These are phyloP conservation scores for Rambutsinella grinnellia DNA, from an alignment of 2,888 invertebrate species.

Conservation along the genomic window DNA sequence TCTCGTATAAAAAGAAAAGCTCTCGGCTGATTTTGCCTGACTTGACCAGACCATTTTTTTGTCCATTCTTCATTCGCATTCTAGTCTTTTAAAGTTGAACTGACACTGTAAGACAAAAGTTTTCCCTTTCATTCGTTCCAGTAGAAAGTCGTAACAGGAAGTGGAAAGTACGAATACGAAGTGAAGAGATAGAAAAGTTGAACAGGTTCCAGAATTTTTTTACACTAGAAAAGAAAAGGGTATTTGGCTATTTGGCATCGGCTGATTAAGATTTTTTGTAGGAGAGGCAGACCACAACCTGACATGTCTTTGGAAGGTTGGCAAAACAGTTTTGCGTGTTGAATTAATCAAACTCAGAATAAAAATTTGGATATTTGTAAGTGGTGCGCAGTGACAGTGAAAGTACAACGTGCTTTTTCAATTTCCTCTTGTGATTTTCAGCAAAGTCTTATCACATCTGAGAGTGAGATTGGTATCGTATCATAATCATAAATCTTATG, in stretches of 20 bases:
- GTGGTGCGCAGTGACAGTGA: background rate
- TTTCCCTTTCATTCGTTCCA: no score
- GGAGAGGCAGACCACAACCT: background rate
- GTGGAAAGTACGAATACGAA: background rate
- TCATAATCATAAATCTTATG: background rate
- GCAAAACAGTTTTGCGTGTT: no score
- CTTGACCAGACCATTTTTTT: background rate
- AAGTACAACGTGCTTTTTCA: no score
- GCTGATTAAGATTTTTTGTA: background rate
- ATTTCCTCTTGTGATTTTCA: background rate
- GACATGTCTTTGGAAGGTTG: no score
- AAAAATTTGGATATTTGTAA: background rate
- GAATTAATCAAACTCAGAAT: no score
- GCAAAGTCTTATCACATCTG: background rate
- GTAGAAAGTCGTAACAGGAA: background rate
- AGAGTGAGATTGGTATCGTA: background rate
- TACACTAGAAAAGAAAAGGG: background rate
- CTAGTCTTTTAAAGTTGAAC: constrained; percentile 5
- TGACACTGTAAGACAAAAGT: background rate
- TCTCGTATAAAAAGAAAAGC: background rate
- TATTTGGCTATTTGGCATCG: background rate
- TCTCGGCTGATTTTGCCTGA: background rate
- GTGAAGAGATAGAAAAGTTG: constrained; percentile 7
- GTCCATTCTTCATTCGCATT: background rate
- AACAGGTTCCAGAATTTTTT: constrained; percentile 15